phyloP scores from a whole-genome alignment of 2,113 vertebrate genomes.

The Aphelocoma coerulescens region DNA sequence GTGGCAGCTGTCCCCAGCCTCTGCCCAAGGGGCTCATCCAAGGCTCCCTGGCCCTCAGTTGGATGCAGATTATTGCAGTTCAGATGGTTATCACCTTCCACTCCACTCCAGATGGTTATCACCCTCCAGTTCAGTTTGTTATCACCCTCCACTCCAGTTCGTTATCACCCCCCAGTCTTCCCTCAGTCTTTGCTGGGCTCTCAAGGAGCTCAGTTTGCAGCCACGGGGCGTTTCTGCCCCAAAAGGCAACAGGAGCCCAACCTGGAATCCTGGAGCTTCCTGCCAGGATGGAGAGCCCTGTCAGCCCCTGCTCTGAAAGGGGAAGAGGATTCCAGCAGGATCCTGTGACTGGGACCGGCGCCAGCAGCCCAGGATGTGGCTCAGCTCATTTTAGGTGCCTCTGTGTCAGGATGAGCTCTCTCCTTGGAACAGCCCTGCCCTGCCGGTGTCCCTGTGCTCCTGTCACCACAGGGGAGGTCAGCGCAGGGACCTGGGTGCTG shows the following conservation, averaged over 20 bases:
- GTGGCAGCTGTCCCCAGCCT: background rate
- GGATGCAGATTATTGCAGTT: background rate
- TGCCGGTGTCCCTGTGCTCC: background rate
- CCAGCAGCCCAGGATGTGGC: background rate
- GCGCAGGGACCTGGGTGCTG: background rate
- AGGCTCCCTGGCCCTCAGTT: background rate
- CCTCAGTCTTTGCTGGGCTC: background rate
- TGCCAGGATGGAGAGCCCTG: background rate
- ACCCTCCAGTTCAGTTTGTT: background rate
- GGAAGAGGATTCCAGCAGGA: background rate
- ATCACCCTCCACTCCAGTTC: accelerated
- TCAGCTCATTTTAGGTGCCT: background rate
- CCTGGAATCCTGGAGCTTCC: background rate
- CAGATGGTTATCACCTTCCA: background rate
- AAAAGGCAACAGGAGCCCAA: background rate
- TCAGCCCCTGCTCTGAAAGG: background rate
- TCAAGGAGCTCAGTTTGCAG: background rate
- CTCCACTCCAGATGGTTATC: too few relatives aligned
- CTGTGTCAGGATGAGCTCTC: background rate
- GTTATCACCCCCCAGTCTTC: background rate
- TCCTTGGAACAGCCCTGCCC: background rate
- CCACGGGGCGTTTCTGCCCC: background rate
- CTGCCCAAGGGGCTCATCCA: background rate
- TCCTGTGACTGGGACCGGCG: background rate
- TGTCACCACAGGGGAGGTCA: background rate